Conservation (phyloP, 1,140 invertebrate species). For the Nixonia krombeini region DNA sequence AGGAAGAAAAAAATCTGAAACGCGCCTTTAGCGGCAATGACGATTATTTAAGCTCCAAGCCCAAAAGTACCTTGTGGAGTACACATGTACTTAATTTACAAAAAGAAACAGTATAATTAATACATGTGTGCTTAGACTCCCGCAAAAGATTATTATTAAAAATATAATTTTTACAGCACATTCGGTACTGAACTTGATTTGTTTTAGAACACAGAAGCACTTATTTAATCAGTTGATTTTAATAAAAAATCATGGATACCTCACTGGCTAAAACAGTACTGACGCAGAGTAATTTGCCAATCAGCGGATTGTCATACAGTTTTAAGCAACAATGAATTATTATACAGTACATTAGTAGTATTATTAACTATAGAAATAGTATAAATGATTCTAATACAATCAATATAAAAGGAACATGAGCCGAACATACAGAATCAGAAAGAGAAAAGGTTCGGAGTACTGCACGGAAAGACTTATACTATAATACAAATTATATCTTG, state of each 20-base stretch:
- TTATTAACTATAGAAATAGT: background rate
- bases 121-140: background rate
- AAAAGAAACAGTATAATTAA: background rate
- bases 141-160: background rate
- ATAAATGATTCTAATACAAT: constrained; percentile 9
- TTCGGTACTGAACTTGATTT: background rate
- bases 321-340: constrained; percentile 8
- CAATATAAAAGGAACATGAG: too few species aligned
- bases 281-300: background rate
- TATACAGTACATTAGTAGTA: background rate
- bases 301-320: constrained; percentile 2
- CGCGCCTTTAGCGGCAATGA: too few species aligned
- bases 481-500: too few species aligned
- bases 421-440: too few species aligned
- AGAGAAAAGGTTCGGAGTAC: too few species aligned
- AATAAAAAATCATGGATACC: constrained; percentile 3
- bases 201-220: constrained; percentile 1
- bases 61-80: too few species aligned
- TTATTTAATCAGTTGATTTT: background rate
- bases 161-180: constrained; percentile 4
- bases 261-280: background rate
- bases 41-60: too few species aligned
- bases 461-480: too few species aligned
- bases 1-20: too few species aligned
- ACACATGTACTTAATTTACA: background rate